A percentile compares a stretch with the other conserved stretches of the same genome.
Conservation (phyloP, 2,797 vertebrate genomes). For the Pangasius sanitwongsei region DNA sequence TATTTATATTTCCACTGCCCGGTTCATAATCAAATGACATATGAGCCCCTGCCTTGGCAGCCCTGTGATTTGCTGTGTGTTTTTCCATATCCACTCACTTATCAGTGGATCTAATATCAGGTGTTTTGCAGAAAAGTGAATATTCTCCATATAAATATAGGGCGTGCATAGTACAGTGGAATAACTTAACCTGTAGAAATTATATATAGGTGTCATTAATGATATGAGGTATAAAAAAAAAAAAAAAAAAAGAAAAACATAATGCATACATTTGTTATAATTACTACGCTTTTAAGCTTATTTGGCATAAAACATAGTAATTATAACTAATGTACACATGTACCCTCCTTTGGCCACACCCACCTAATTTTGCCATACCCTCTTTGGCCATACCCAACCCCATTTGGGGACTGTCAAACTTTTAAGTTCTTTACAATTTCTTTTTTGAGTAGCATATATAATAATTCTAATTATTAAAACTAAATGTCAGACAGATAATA, state of each 20-base stretch:
- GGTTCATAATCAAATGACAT: conserved; percentile 53
- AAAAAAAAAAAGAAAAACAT: neutral
- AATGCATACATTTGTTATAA: neutral
- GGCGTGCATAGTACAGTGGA: neutral
- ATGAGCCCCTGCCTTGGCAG: conserved; percentile 46
- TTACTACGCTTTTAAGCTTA: neutral
- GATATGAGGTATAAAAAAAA: neutral
- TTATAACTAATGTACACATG: neutral
- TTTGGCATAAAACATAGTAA: neutral
- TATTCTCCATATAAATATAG: neutral
- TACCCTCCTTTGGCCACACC: neutral
- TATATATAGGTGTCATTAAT: neutral
- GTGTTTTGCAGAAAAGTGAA: conserved; percentile 9
- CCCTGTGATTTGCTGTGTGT: conserved; percentile 34
- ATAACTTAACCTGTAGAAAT: neutral
- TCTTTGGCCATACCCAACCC: neutral
- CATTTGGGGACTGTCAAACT: neutral
- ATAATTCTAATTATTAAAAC: neutral
- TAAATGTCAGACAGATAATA: neutral
- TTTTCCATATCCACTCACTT: conserved; percentile 30
- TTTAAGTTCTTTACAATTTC: neutral
- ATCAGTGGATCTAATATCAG: neutral
- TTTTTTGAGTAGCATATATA: neutral
- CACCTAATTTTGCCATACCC: neutral
- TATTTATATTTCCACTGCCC: conserved; percentile 60